Evolutionary conservation across 2,888 invertebrate species (phyloP), one percentile per base, ranked within the genome.

Genomic region (Drosophila mercatorum): DNA sequence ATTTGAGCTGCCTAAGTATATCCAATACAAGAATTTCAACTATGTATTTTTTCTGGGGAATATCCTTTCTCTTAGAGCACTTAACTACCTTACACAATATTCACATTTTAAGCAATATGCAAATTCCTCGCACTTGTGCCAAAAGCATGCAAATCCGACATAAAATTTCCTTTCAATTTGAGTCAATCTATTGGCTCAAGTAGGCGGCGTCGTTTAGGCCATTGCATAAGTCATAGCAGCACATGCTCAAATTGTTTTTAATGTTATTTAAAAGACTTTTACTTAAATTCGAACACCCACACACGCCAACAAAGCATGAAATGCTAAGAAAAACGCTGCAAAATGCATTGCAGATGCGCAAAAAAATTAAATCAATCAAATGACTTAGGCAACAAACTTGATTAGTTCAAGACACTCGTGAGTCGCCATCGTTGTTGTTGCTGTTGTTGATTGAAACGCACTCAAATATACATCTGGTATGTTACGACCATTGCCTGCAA

Each of bases 201-300:
- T 70, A 51, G 76, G 71, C 76, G 71, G 44, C 34, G 28, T 52
- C 55, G 49, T 22, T 34, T 59, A 28, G 53, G 58, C 43, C 47
- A 79, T 87, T 83, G 80, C 83, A 83, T 87, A 87, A 87, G 75
- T 3, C 17, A 3, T 8, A 8, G 1, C 63, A 53, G 56, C 46
- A 60, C 68, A 70, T 72, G 79, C 62, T 47, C 57, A 86, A 78
- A 80, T 67, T 43, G 41, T 67, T 49, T 34, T 67, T 66, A n/a
- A 67, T 83, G 75, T 75, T 71, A 78, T 57, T 83, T 74, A 80
- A 83, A 72, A 82, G 85, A 75, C 82, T 84, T 84, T 83, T 84
- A 82, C 88, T 84, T 81, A 10, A 11, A 44, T 75, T 53, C 31
- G 26, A 40, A 34, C 57, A 58, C 74, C 74, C 69, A 73, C 72